Conservation (phyloP, 1,140 invertebrate genomes). For the Paralvinella palmiformis region DNA sequence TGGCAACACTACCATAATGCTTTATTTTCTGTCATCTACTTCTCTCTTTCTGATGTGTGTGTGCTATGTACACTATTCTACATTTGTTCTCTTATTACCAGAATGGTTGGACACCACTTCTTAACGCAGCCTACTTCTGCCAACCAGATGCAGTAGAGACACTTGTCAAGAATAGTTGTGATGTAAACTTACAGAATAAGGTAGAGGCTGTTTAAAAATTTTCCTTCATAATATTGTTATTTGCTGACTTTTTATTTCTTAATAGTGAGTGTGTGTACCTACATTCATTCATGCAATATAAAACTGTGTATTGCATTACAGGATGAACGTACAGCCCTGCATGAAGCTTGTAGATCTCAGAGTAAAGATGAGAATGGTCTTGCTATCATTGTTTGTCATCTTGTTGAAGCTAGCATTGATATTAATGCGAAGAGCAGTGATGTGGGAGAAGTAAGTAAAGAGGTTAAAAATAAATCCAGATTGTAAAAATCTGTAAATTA, state of each 20-base stretch:
- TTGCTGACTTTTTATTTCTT: not conserved
- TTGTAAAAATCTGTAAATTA: too few species aligned
- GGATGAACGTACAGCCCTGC: conserved; percentile 45
- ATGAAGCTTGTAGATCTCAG: conserved; percentile 39
- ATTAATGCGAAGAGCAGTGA: conserved; percentile 43
- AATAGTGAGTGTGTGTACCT: too few species aligned
- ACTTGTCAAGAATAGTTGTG: conserved; percentile 36
- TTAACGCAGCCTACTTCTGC: conserved; percentile 48
- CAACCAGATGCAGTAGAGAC: conserved; percentile 36
- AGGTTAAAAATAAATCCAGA: too few species aligned
- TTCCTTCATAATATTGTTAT: not conserved
- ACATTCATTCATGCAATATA: too few species aligned
- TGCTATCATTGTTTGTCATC: conserved; percentile 33
- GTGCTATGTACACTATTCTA: not conserved
- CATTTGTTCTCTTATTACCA: conserved; percentile 22
- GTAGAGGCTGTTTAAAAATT: conserved; percentile 21
- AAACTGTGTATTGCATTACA: too few species aligned
- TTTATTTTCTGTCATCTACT: too few species aligned
- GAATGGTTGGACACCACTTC: conserved; percentile 50
- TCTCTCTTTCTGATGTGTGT: too few species aligned
- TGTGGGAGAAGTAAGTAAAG: conserved; percentile 40
- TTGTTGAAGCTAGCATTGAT: conserved; percentile 43
- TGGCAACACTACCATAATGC: too few species aligned
- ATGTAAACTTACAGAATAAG: conserved; percentile 42
- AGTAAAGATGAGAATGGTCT: conserved; percentile 32